Conservation (phyloP, 2,797 vertebrate species). For the Arrhamphus sclerolepis region DNA sequence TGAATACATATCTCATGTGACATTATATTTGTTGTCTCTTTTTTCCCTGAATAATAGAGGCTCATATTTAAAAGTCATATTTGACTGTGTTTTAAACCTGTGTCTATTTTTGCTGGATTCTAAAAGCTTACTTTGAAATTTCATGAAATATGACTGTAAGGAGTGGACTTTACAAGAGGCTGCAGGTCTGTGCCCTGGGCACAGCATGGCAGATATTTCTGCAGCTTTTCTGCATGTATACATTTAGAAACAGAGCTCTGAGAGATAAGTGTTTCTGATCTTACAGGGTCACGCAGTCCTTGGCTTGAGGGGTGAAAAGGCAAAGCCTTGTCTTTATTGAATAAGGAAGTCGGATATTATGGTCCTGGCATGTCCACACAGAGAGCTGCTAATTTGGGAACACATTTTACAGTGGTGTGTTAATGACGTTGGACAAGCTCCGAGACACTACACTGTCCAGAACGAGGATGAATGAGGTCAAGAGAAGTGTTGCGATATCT, state of each 20-base stretch:
- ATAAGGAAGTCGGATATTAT: conserved; percentile 37
- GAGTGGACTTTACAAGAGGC: conserved; percentile 38
- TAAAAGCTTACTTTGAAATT: conserved; percentile 3
- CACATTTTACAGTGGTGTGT: conserved; percentile 51
- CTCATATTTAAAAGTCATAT: conserved; percentile 7
- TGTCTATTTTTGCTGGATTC: background rate
- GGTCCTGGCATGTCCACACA: conserved; percentile 29
- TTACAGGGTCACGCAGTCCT: conserved; percentile 42
- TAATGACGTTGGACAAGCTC: conserved; percentile 43
- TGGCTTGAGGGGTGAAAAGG: conserved; percentile 44
- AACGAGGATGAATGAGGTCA: conserved; percentile 29
- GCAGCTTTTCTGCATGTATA: conserved; percentile 42
- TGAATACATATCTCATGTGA: conserved; percentile 39
- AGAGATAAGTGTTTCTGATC: conserved; percentile 55
- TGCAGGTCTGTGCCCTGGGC: conserved; percentile 23
- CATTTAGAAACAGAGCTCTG: conserved; percentile 35
- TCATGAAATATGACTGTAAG: conserved; percentile 30
- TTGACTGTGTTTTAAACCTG: conserved; percentile 17
- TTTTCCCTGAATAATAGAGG: no score
- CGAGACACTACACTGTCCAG: conserved; percentile 28
- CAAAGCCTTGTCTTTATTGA: conserved; percentile 40
- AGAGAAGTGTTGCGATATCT: conserved; percentile 26
- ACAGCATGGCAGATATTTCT: conserved; percentile 54
- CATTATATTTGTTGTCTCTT: no score
- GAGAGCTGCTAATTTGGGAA: conserved; percentile 50